A percentile compares a stretch with the other conserved stretches of the same genome.
Evolutionary conservation across 2,113 vertebrate species (phyloP).

Genomic region (Epinephelus moara): DNA sequence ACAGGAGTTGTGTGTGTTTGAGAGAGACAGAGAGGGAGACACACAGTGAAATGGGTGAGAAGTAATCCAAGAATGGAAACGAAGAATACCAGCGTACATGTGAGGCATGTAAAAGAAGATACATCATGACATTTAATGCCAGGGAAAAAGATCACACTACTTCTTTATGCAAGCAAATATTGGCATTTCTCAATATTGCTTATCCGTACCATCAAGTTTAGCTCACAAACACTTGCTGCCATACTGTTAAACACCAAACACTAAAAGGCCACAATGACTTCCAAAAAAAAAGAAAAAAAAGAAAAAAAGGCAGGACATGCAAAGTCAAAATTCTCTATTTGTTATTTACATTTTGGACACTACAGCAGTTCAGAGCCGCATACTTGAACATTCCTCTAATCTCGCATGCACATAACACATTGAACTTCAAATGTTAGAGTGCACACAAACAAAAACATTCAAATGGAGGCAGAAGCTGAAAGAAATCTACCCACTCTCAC

Average conservation of each 20-base stretch:
- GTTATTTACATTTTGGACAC: constrained; percentile 21
- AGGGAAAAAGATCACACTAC: constrained; percentile 76
- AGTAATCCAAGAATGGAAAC: constrained; percentile 81
- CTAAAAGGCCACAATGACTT: constrained; percentile 49
- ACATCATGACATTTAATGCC: constrained; percentile 84
- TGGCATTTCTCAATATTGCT: constrained; percentile 83
- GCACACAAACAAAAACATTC: constrained; percentile 45
- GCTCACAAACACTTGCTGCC: constrained; percentile 70
- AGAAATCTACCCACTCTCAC: constrained; percentile 41
- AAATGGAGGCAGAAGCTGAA: constrained; percentile 63
- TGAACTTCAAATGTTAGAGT: constrained; percentile 40
- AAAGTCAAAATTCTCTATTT: constrained; percentile 36
- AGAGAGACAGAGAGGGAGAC: constrained; percentile 60
- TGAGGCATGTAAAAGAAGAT: constrained; percentile 85
- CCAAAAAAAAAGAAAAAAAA: background rate
- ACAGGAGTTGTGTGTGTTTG: constrained; percentile 52
- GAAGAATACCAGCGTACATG: constrained; percentile 83
- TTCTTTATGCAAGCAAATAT: constrained; percentile 82
- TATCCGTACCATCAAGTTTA: constrained; percentile 67
- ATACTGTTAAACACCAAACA: constrained; percentile 66
- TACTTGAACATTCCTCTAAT: constrained; percentile 57
- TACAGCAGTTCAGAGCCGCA: constrained; percentile 51
- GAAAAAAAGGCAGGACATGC: constrained; percentile 68
- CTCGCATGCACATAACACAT: constrained; percentile 59
- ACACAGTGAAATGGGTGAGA: constrained; percentile 76